Percentiles rank a stretch among this genome's conserved stretches.
These are phyloP conservation scores for Glareola pratincola DNA, from an alignment of 2,113 vertebrate species.

Conservation along the genomic window DNA sequence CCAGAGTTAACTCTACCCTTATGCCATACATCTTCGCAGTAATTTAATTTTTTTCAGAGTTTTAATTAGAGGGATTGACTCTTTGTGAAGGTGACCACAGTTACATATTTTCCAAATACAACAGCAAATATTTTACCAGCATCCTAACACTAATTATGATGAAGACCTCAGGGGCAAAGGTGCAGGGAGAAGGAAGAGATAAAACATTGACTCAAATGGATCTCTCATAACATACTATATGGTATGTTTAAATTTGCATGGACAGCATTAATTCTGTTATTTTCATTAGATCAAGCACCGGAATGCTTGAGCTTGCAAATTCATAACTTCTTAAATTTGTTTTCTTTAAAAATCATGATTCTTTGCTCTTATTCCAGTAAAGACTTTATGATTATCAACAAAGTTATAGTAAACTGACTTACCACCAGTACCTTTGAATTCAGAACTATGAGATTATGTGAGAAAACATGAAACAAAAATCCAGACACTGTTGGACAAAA, in stretches of 20 bases:
- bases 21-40: background rate
- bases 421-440: background rate
- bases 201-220: background rate
- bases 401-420: background rate
- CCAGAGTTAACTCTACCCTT: background rate
- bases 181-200: background rate
- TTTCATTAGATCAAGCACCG: background rate
- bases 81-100: background rate
- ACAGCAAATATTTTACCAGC: background rate
- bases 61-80: background rate
- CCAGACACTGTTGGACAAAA: background rate
- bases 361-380: background rate
- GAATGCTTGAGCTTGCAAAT: background rate
- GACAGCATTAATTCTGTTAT: background rate
- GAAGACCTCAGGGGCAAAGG: background rate
- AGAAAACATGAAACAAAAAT: background rate
- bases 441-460: background rate
- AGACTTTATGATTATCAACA: background rate
- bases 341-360: background rate
- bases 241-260: background rate
- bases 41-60: background rate
- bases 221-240: background rate
- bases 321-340: background rate
- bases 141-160: background rate
- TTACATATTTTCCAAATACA: background rate